Evolutionary conservation across 2,113 vertebrate genomes (phyloP).

Genomic region (Paraplagusia blochii): DNA sequence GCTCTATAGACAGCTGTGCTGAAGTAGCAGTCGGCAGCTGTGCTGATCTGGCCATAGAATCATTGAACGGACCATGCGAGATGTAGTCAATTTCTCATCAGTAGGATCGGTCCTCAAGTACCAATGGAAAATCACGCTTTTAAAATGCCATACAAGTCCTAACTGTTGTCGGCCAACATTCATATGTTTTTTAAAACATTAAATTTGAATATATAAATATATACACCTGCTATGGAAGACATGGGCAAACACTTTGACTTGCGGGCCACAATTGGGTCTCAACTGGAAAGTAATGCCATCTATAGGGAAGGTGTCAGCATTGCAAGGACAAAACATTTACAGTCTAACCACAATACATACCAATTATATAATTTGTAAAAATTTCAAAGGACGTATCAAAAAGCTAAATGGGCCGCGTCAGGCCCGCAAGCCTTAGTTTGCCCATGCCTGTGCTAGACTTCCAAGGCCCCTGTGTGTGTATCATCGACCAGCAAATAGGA

Average conservation of each 20-base stretch:
- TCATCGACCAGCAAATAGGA: slow-evolving; percentile 38
- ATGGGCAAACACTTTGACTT: no score
- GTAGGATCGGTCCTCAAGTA: slow-evolving; percentile 2
- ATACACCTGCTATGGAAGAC: no score
- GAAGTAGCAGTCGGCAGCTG: slow-evolving; percentile 61
- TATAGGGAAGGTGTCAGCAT: no score
- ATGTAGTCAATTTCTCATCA: background rate
- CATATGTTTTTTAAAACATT: no score
- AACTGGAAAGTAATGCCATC: no score
- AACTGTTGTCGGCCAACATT: slow-evolving; percentile 3
- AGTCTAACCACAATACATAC: no score
- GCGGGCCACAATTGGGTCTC: no score
- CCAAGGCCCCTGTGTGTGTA: slow-evolving; percentile 42
- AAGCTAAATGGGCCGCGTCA: no score
- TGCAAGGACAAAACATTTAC: no score
- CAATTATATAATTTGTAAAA: no score
- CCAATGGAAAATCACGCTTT: slow-evolving; percentile 1
- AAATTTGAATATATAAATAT: no score
- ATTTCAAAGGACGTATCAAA: no score
- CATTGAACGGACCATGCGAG: slow-evolving; percentile 41
- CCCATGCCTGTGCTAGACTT: background rate
- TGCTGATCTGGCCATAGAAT: slow-evolving; percentile 59
- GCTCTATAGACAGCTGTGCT: slow-evolving; percentile 60
- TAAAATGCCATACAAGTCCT: background rate
- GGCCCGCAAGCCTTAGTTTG: slow-evolving; percentile 7